Conservation (phyloP, 2,113 vertebrate species). For the Tenrec ecaudatus region DNA sequence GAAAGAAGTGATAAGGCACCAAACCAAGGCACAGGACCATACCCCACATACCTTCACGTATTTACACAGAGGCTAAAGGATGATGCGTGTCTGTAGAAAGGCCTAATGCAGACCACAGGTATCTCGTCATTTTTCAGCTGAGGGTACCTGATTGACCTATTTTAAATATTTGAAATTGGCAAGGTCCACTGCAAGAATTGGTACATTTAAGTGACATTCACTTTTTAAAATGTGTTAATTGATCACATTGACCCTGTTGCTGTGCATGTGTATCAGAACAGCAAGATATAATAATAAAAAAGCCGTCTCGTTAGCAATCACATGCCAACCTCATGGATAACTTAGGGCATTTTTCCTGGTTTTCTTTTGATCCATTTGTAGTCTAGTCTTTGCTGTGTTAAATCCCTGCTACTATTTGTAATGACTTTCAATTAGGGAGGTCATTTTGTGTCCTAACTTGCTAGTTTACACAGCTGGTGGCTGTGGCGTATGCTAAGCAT, state of each 20-base stretch:
- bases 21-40: not conserved
- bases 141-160: not conserved
- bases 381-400: not conserved
- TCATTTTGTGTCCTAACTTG: not conserved
- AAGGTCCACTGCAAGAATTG: not conserved
- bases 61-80: not conserved
- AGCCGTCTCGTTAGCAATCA: not conserved
- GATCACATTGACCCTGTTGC: not conserved
- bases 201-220: not conserved
- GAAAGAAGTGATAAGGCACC: not conserved
- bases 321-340: not conserved
- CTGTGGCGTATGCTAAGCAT: not conserved
- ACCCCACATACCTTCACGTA: no score
- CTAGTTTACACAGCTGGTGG: not conserved
- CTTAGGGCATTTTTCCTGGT: not conserved
- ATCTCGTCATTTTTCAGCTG: not conserved
- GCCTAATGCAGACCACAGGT: not conserved
- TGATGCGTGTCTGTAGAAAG: not conserved
- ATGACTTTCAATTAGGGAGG: slow-evolving; percentile 36
- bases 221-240: not conserved
- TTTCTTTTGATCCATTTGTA: not conserved
- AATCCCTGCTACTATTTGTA: slow-evolving; percentile 26
- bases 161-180: not conserved
- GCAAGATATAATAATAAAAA: not conserved
- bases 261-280: not conserved